Conservation (phyloP, 1,140 invertebrate species). For the Psix sp. region DNA sequence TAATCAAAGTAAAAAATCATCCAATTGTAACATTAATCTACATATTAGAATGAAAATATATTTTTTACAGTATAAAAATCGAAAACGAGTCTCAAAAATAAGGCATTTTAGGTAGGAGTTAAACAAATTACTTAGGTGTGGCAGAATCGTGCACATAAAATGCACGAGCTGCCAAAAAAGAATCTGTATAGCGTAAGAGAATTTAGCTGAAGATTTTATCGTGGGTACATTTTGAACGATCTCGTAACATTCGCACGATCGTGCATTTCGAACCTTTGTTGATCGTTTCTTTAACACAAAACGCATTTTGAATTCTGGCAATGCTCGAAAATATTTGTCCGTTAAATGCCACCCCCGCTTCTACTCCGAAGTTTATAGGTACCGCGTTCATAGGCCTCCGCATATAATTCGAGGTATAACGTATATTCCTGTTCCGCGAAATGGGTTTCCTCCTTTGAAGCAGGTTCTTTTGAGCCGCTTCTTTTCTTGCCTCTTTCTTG, state of each 20-base stretch:
- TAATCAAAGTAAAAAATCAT: too few relatives aligned
- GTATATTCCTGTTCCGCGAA: slow-evolving; percentile 46
- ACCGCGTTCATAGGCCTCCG: slow-evolving; percentile 14
- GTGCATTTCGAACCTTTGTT: slow-evolving; percentile 19
- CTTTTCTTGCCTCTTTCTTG: slow-evolving; percentile 30
- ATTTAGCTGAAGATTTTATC: background rate
- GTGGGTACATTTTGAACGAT: background rate
- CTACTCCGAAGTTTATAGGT: slow-evolving; percentile 24
- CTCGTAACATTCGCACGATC: slow-evolving; percentile 14
- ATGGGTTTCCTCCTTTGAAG: slow-evolving; percentile 43
- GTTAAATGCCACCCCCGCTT: slow-evolving; percentile 31
- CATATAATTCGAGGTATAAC: slow-evolving; percentile 39
- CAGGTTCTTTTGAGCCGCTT: slow-evolving; percentile 33
- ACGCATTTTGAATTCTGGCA: slow-evolving; percentile 20
- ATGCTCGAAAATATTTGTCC: slow-evolving; percentile 33
- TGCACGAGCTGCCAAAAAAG: too few relatives aligned
- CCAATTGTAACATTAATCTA: too few relatives aligned
- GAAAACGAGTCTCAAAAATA: too few relatives aligned
- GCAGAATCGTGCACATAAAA: too few relatives aligned
- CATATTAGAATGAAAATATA: too few relatives aligned
- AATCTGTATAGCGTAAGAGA: too few relatives aligned
- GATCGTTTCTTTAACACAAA: slow-evolving; percentile 18
- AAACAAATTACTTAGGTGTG: too few relatives aligned
- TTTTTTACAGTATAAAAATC: too few relatives aligned
- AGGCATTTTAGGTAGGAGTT: too few relatives aligned